Base-by-base conservation (phyloP, 2,113 vertebrate genomes). In the Eurypyga helias region DNA sequence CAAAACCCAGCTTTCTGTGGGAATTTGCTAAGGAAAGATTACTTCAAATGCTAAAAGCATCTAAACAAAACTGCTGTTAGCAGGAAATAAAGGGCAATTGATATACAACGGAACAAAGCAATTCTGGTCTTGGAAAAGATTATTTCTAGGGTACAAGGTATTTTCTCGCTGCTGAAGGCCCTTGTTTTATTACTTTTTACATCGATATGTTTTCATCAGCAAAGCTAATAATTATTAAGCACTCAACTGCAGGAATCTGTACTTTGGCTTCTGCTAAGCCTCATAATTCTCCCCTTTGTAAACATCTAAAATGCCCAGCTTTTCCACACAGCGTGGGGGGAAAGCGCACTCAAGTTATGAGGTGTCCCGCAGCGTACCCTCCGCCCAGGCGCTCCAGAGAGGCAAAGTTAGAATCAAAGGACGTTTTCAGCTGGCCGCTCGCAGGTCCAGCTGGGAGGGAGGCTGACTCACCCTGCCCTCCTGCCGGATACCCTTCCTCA, bases 251-350 rank as follows among this genome's bases (percentile, higher is more conserved):
- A 84, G 52, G 65, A 75, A 89, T 82, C 52, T 97, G 92, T 83
- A 94, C 91, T 96, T 96, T 95, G 94, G 51, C 83, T 92, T 89
- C 77, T 89, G 54, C 83, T 95, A 57, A 93, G 46, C 65, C 41
- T 82, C 17, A 3, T 52, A 71, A 92, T 94, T 96, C 60, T 81
- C 61, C 33, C 57, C 69, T 87, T 77, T 93, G 87, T 83, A 84
- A 95, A 91, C 73, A 92, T 3, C 20, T 7, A 18, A 84, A 96
- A 81, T 9, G 10, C 69, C 36, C 36, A 24, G 57, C 61, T 92
- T 93, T 92, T 60, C 69, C 33, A 14, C 21, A 4, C 46, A 45
- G 75, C 8, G 0, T 65, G 33, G 52, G 69, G 83, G 69, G 19
- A 33, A 87, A 90, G 93, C 45, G 48, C 43, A 60, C 29, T 21